Evolutionary conservation across 2,888 invertebrate species (phyloP).

Genomic region (Cephus pulcher): DNA sequence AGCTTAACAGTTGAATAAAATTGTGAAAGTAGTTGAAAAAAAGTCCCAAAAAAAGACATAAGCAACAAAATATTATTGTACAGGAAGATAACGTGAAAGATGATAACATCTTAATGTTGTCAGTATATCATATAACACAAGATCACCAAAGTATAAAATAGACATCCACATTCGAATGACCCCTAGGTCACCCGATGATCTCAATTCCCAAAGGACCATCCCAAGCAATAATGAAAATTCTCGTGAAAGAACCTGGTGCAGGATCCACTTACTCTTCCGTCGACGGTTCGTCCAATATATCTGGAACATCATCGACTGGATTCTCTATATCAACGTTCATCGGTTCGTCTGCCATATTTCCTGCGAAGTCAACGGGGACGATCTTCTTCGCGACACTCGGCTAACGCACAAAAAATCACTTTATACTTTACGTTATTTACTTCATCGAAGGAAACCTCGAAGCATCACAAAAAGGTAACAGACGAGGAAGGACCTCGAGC

Average conservation of each 20-base stretch:
- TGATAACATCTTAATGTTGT: not conserved
- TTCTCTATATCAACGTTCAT: not conserved
- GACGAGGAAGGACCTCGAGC: not conserved
- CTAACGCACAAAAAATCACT: not conserved
- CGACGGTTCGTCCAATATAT: not conserved
- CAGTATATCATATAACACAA: not conserved
- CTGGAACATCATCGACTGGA: not conserved
- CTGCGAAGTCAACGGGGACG: not conserved
- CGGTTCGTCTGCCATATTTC: not conserved
- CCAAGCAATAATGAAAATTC: not conserved
- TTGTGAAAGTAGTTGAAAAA: not conserved
- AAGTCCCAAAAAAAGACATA: not conserved
- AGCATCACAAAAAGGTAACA: not conserved
- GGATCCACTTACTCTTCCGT: not conserved
- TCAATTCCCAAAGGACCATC: not conserved
- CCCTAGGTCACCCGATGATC: not conserved
- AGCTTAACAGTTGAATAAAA: not conserved
- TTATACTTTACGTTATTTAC: not conserved
- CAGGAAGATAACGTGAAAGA: not conserved
- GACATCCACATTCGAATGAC: not conserved
- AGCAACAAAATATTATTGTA: not conserved
- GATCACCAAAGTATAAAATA: not conserved
- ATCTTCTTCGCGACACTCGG: not conserved
- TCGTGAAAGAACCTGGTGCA: not conserved
- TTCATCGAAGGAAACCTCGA: not conserved